Conservation (phyloP, 2,797 vertebrate species). For the Melanotaenia parkinsoni region DNA sequence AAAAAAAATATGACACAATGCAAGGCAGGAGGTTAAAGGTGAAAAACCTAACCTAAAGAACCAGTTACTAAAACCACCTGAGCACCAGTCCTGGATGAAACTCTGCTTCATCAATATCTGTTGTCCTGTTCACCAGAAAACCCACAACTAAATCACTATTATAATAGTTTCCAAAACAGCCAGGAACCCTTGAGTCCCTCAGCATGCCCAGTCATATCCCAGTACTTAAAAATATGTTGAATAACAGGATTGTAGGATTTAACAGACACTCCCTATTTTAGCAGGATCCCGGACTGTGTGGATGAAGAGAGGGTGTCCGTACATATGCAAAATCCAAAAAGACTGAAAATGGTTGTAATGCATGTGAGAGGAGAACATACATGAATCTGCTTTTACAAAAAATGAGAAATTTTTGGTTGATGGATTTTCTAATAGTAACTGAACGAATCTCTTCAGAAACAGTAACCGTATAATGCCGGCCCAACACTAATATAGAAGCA, state of each 20-base stretch:
- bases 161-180: constrained; percentile 8
- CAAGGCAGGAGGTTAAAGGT: neutral
- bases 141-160: constrained; percentile 12
- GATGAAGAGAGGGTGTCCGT: constrained; percentile 9
- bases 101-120: neutral
- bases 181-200: neutral
- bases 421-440: neutral
- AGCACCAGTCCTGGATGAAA: neutral
- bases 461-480: neutral
- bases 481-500: neutral
- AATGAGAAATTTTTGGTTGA: too few relatives aligned
- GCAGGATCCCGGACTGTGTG: constrained; percentile 3
- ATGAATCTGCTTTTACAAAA: neutral
- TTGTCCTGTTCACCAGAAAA: neutral
- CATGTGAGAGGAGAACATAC: neutral
- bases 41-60: neutral
- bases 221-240: constrained; percentile 31
- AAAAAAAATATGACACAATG: constrained; percentile 4
- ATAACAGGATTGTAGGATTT: constrained; percentile 1
- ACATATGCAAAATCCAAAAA: constrained; percentile 13
- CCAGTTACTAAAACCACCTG: neutral
- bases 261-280: constrained; percentile 8
- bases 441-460: neutral
- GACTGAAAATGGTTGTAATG: constrained; percentile 17
- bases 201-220: constrained; percentile 26